These are phyloP conservation scores for Columba guinea DNA, from an alignment of 2,797 vertebrate species.

Conservation along the genomic window DNA sequence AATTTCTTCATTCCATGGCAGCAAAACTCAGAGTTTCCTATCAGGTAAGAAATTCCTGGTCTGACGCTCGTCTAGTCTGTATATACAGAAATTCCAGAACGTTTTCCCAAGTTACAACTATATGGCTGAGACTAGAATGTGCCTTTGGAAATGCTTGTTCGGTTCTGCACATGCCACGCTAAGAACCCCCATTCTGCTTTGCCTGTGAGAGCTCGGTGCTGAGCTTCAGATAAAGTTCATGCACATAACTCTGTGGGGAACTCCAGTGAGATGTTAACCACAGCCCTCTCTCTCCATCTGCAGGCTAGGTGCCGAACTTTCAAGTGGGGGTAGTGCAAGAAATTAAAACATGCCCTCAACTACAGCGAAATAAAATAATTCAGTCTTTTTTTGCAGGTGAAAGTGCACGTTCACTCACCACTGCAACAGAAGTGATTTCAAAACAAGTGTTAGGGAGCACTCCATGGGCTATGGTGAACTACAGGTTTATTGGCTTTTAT, in stretches of 20 bases:
- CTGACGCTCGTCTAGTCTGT: neutral
- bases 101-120: neutral
- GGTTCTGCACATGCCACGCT: neutral
- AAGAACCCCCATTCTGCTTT: neutral
- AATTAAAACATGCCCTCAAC: neutral
- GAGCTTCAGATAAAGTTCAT: neutral
- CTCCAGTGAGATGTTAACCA: accelerated
- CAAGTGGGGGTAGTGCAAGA: neutral
- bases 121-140: neutral
- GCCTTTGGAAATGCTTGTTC: neutral
- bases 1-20: neutral
- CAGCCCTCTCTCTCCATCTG: neutral
- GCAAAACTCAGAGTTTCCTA: neutral
- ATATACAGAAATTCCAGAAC: neutral
- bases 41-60: neutral
- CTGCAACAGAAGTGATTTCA: neutral
- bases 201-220: neutral
- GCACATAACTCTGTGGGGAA: accelerated
- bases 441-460: neutral
- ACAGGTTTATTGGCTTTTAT: neutral
- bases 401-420: accelerated
- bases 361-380: neutral
- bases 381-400: neutral
- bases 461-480: accelerated
- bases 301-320: neutral